Evolutionary conservation across 2,113 vertebrate species (phyloP), one percentile per base, ranked within the genome.

Genomic region (Nothocercus julius): DNA sequence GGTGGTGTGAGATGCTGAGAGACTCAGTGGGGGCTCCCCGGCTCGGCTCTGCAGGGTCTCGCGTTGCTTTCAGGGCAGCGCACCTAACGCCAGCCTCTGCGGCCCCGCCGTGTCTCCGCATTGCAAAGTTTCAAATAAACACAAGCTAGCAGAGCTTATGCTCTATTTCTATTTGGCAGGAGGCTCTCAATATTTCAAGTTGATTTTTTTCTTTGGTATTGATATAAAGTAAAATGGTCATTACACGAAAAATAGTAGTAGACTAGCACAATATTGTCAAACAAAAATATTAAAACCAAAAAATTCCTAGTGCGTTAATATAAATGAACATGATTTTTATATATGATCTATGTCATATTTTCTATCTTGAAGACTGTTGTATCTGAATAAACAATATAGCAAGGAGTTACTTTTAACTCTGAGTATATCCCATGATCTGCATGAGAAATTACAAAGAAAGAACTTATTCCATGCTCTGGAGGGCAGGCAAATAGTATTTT

Each of bases 191-290:
- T 15, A n/a, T 74, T 92, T 90, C 64, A n/a, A 63, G 69, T 28
- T 59, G 27, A 53, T 63, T 81, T 88, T 88, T 47, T 85, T 93
- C 94, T 95, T 94, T 96, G 90, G 90, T 85, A 94, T 75, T 86
- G 72, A 40, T 73, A 69, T 11, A 61, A 38, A 76, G 82, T 17
- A 59, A 90, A 85, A 72, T 12, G 13, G 64, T 84, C 30, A 16
- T 49, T 72, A 30, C 5, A 28, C 36, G 49, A 63, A 87, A 87
- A 95, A 56, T 30, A 49, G 11, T 36, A 89, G 85, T 18, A 90
- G 45, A 80, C 13, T 22, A 79, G 27, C 34, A 77, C 13, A 68
- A 82, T 47, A 42, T 5, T 54, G 40, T 34, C 24, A 21, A 67
- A 85, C 45, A 78, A 76, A 27, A 42, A 67, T 54, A 70, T 34